These are phyloP conservation scores for Mythimna loreyi DNA, from an alignment of 2,888 invertebrate species.

Conservation along the genomic window DNA sequence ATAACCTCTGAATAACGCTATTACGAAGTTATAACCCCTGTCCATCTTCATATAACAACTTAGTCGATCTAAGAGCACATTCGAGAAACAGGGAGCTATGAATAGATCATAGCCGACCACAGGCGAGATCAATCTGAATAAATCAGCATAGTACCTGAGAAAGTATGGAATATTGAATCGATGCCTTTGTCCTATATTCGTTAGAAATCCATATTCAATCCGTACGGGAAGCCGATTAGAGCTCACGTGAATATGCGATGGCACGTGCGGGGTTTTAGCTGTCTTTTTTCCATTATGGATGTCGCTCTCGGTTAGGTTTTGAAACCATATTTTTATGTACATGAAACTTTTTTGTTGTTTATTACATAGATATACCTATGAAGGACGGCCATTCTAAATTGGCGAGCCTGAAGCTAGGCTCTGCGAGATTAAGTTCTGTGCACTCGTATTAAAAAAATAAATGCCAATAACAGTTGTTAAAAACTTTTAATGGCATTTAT, in stretches of 20 bases:
- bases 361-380: no score
- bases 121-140: slow-evolving; percentile 45
- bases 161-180: slow-evolving; percentile 1
- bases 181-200: slow-evolving; percentile 26
- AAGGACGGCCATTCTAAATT: no score
- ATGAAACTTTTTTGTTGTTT: no score
- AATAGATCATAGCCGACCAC: slow-evolving; percentile 45
- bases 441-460: no score
- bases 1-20: slow-evolving; percentile 24
- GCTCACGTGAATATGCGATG: slow-evolving; percentile 27
- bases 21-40: slow-evolving; percentile 38
- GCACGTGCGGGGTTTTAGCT: slow-evolving; percentile 3
- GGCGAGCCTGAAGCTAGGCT: no score
- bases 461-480: no score
- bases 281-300: background rate
- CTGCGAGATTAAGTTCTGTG: no score
- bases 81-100: slow-evolving; percentile 11
- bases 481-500: no score
- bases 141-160: slow-evolving; percentile 31
- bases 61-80: slow-evolving; percentile 18
- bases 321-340: background rate
- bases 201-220: slow-evolving; percentile 46
- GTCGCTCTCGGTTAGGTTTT: background rate
- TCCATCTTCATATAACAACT: slow-evolving; percentile 49
- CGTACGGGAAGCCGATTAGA: background rate